These are phyloP conservation scores for Odontothrips loti DNA, from an alignment of 2,888 invertebrate species.

Conservation along the genomic window DNA sequence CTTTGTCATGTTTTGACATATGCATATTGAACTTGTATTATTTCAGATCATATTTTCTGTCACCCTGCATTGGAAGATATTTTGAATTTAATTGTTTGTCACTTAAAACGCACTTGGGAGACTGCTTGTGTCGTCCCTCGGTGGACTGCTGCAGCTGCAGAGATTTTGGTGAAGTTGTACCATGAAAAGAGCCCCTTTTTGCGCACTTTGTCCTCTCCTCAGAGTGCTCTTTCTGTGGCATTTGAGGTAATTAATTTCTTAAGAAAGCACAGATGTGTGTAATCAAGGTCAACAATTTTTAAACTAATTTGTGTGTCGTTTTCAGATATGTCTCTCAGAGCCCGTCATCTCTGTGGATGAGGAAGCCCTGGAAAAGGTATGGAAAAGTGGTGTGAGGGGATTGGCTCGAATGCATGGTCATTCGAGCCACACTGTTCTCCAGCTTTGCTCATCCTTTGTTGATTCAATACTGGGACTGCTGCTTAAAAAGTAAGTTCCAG, in stretches of 20 bases:
- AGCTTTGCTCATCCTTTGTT: neutral
- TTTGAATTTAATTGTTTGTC: neutral
- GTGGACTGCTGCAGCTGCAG: neutral
- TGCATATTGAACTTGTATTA: neutral
- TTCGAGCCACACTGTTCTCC: neutral
- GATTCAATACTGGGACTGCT: neutral
- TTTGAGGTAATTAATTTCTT: neutral
- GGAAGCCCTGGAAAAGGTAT: neutral
- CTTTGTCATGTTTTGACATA: no score
- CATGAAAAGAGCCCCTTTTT: neutral
- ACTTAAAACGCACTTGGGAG: neutral
- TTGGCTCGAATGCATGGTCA: constrained; percentile 9
- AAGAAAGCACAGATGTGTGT: neutral
- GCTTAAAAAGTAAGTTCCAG: neutral
- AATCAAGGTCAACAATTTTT: neutral
- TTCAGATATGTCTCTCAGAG: neutral
- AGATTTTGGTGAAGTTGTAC: neutral
- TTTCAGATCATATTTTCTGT: constrained; percentile 14
- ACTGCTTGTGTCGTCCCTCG: neutral
- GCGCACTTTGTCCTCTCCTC: neutral
- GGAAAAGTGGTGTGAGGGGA: neutral
- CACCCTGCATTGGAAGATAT: neutral
- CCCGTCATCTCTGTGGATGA: neutral
- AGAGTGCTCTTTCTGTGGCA: neutral
- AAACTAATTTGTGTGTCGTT: neutral